phyloP scores from a whole-genome alignment of 1,140 invertebrate genomes.

The Cotesia typhae region DNA sequence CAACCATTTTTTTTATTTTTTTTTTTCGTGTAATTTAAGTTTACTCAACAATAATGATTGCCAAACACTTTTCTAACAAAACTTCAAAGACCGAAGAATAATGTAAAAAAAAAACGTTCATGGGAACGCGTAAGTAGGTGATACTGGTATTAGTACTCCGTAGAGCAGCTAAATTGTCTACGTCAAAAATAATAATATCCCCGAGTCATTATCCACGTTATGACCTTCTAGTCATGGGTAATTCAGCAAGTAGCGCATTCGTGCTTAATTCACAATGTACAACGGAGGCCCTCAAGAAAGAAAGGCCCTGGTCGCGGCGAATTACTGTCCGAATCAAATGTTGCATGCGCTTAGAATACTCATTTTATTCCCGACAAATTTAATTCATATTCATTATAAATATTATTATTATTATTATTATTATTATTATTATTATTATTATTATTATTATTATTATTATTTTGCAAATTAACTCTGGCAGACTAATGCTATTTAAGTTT shows the following conservation, averaged over 20 bases:
- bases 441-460: too few species aligned
- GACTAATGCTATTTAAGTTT: not conserved
- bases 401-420: too few species aligned
- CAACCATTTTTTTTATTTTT: too few species aligned
- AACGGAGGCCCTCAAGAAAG: not conserved
- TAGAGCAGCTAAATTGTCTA: not conserved
- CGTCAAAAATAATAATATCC: conserved; percentile 21
- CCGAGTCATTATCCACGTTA: conserved; percentile 28
- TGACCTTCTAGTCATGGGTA: conserved; percentile 31
- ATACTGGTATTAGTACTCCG: conserved; percentile 4
- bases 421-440: too few species aligned
- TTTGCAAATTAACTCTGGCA: too few species aligned
- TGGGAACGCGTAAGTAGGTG: conserved; percentile 33
- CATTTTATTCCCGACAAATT: not conserved
- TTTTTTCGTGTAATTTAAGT: too few species aligned
- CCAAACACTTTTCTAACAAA: too few species aligned
- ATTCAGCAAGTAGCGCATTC: conserved; percentile 29
- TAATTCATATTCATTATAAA: too few species aligned
- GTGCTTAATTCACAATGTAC: not conserved
- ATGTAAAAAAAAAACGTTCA: conserved; percentile 10
- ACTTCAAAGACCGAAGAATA: not conserved
- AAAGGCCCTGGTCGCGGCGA: not conserved
- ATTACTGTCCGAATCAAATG: conserved; percentile 9
- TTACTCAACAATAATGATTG: too few species aligned
- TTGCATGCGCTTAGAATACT: not conserved